Conservation (phyloP, 1,140 invertebrate species). For the Aphelenchoides avenae region DNA sequence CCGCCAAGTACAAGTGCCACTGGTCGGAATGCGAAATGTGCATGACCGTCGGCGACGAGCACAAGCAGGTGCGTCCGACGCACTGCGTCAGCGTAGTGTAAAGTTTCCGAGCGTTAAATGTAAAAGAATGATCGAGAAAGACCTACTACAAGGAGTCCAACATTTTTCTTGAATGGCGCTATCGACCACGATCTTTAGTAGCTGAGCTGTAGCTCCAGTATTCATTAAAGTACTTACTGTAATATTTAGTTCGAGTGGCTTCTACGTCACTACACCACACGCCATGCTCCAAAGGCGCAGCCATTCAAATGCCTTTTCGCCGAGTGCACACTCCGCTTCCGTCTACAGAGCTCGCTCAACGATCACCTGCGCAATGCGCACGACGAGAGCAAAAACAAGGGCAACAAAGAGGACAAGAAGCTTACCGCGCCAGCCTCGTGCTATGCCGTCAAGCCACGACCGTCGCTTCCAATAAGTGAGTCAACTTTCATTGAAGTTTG, state of each 20-base stretch:
- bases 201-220: background rate
- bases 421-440: no score
- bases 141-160: background rate
- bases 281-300: conserved; percentile 5
- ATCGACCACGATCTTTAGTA: background rate
- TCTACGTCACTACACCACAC: conserved; percentile 8
- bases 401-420: background rate
- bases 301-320: conserved; percentile 6
- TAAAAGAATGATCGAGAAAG: background rate
- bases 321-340: conserved; percentile 3
- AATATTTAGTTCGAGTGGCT: conserved; percentile 8
- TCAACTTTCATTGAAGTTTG: background rate
- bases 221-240: background rate
- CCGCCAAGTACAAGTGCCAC: conserved; percentile 1
- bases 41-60: background rate
- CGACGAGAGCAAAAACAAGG: background rate
- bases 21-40: conserved; percentile 11
- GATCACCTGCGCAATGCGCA: background rate
- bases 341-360: conserved; percentile 1
- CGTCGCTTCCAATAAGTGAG: background rate
- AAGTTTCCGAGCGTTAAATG: no score
- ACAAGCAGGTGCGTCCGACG: conserved; percentile 5
- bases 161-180: background rate
- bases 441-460: background rate
- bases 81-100: no score